These are phyloP conservation scores for Phyllostomus discolor DNA, from an alignment of 2,113 vertebrate genomes.

Conservation along the genomic window DNA sequence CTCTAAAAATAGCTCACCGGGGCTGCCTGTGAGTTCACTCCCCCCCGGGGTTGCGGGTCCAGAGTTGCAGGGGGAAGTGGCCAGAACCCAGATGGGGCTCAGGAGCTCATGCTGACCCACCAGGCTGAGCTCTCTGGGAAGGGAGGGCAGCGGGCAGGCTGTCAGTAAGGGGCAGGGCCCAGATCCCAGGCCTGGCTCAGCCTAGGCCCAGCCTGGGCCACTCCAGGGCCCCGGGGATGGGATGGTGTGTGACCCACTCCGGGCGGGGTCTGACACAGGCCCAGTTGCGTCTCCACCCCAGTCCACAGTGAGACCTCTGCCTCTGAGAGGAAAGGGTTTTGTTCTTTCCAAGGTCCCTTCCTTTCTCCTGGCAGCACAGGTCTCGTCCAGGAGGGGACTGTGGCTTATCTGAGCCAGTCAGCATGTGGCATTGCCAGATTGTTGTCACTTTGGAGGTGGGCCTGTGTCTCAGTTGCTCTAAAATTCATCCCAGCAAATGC, in stretches of 20 bases:
- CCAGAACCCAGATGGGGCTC: background rate
- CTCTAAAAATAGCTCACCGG: slow-evolving; percentile 51
- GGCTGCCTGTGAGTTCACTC: background rate
- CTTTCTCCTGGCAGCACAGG: background rate
- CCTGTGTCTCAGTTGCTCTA: rapidly evolving
- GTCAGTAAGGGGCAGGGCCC: background rate
- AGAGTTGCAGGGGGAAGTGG: background rate
- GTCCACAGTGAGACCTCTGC: background rate
- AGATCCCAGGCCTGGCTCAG: background rate
- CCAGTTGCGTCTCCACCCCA: no score
- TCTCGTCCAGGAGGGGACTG: background rate
- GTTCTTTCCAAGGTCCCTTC: no score
- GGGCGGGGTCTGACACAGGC: rapidly evolving
- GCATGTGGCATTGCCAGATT: rapidly evolving
- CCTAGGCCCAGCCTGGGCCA: background rate
- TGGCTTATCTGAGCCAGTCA: background rate
- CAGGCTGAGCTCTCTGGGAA: background rate
- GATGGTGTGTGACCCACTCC: no score
- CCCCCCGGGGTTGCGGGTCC: background rate
- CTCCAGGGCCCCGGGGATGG: background rate
- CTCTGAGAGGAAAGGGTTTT: no score
- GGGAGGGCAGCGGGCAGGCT: rapidly evolving
- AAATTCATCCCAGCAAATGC: background rate
- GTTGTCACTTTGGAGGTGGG: background rate
- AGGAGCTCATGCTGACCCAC: background rate